Percentiles rank a stretch among this genome's conserved stretches.
These are phyloP conservation scores for Ophthalmolycus amberensis DNA, from an alignment of 2,113 vertebrate genomes.

Conservation along the genomic window DNA sequence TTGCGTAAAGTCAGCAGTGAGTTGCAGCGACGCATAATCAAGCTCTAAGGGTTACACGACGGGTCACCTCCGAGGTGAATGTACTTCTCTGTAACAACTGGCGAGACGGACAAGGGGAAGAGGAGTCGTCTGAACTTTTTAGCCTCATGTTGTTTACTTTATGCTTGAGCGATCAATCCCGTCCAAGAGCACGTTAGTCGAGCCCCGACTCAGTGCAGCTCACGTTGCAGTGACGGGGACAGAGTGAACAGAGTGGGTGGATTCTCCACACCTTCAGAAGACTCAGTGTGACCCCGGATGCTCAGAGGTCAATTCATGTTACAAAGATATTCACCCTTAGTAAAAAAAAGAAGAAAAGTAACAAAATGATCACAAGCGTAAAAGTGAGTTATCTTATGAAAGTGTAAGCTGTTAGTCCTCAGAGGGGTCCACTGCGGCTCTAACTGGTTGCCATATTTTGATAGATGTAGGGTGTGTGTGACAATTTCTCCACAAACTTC, in stretches of 20 bases:
- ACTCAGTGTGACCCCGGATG: neutral
- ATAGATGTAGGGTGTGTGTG: neutral
- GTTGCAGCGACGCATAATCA: neutral
- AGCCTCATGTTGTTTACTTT: constrained; percentile 13
- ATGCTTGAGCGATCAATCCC: constrained; percentile 1
- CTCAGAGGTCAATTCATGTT: neutral
- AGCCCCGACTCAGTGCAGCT: neutral
- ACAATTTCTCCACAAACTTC: neutral
- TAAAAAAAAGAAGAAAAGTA: neutral
- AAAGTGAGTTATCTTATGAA: neutral
- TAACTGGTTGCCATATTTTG: neutral
- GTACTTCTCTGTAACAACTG: neutral
- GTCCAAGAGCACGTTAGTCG: neutral
- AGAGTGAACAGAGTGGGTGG: neutral
- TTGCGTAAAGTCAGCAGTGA: constrained; percentile 3
- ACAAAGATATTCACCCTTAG: neutral
- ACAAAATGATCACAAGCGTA: neutral
- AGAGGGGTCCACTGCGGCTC: neutral
- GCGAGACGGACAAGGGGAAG: neutral
- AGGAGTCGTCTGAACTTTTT: neutral
- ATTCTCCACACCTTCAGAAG: neutral
- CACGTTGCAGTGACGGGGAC: neutral
- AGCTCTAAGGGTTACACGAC: neutral
- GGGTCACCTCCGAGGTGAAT: neutral
- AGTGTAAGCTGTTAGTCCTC: neutral